These are phyloP conservation scores for human DNA, from an alignment of 2,113 vertebrate species.

Conservation along the genomic window DNA sequence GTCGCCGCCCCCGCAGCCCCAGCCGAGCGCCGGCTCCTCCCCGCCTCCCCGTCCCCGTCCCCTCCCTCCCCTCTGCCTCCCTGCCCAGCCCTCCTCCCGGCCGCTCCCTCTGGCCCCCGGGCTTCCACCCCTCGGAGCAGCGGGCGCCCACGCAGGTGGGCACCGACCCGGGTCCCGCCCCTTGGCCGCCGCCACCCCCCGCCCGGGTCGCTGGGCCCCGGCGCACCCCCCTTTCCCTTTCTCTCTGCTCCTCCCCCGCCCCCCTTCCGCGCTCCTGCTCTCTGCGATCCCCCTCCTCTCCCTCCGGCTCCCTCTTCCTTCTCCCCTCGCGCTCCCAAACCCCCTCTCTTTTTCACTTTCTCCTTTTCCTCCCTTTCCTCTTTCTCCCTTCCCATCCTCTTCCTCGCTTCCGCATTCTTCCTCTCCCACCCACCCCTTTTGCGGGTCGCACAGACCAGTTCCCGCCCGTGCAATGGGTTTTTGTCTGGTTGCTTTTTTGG, in stretches of 20 bases:
- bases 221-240: neutral
- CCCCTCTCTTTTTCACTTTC: neutral
- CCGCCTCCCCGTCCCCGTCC: constrained; percentile 12
- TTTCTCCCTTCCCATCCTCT: neutral
- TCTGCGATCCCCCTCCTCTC: neutral
- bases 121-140: neutral
- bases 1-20: constrained; percentile 67
- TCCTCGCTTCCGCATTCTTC: neutral
- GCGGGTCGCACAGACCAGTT: constrained; percentile 23
- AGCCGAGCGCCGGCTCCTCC: constrained; percentile 63
- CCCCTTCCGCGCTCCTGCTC: neutral
- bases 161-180: neutral
- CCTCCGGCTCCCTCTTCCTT: neutral
- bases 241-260: neutral
- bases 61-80: constrained; percentile 23
- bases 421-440: neutral
- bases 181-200: neutral
- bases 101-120: neutral
- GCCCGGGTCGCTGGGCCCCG: neutral
- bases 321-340: neutral
- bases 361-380: neutral
- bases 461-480: constrained; percentile 53
- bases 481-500: neutral
- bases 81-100: constrained; percentile 39
- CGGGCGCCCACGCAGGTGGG: constrained; percentile 40